These are phyloP conservation scores for Crotalus viridis DNA, from an alignment of 2,113 vertebrate genomes.

Conservation along the genomic window DNA sequence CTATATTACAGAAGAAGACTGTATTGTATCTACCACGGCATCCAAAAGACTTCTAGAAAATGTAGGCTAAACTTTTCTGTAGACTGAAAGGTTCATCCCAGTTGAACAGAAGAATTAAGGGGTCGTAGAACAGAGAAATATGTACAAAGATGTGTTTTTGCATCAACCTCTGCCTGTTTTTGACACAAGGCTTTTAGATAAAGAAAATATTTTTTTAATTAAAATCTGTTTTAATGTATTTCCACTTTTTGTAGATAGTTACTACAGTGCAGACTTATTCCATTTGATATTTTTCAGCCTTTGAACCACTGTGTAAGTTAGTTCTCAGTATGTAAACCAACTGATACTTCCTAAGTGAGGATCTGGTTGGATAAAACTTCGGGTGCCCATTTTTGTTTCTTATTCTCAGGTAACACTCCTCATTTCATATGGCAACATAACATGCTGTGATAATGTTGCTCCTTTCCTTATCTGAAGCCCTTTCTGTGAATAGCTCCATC, in stretches of 20 bases:
- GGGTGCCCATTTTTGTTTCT: background rate
- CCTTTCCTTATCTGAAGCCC: background rate
- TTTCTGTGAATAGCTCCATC: background rate
- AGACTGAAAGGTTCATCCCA: conserved; percentile 9
- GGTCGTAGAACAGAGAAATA: conserved; percentile 1
- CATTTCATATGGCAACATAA: background rate
- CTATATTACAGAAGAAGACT: background rate
- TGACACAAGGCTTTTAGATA: background rate
- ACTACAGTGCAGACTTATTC: background rate
- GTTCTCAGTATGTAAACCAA: background rate
- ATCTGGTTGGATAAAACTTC: background rate
- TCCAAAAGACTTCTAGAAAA: conserved; percentile 27
- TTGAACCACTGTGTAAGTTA: background rate
- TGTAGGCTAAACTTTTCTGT: background rate
- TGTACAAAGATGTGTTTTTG: background rate
- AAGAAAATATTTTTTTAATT: background rate
- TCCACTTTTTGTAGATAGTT: background rate
- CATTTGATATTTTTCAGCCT: background rate
- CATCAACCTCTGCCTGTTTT: background rate
- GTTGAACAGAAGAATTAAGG: background rate
- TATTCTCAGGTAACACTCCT: background rate
- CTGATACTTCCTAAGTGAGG: background rate
- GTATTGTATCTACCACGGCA: background rate
- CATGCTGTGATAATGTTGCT: background rate
- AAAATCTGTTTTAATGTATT: background rate